phyloP scores from a whole-genome alignment of 2,888 invertebrate genomes.

The Napeogenes sylphis region DNA sequence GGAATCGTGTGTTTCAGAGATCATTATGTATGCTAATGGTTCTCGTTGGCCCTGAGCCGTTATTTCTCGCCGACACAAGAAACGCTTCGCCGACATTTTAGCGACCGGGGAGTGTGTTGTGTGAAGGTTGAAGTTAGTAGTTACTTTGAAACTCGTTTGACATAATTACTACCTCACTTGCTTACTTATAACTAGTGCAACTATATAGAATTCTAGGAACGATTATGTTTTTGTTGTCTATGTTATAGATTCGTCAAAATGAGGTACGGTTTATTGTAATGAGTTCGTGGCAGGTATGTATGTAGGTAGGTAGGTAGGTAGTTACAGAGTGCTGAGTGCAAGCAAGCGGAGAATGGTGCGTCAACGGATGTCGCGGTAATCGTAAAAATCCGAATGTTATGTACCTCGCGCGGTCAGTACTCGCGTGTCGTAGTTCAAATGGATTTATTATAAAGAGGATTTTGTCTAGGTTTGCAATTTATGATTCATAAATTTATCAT shows the following conservation, averaged over 20 bases:
- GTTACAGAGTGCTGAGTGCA: neutral
- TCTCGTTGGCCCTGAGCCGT: conserved; percentile 36
- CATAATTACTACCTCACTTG: conserved; percentile 38
- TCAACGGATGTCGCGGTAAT: conserved; percentile 24
- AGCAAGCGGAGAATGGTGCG: conserved; percentile 13
- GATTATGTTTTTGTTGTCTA: neutral
- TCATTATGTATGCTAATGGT: conserved; percentile 36
- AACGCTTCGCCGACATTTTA: conserved; percentile 21
- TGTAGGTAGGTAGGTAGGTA: too few species aligned
- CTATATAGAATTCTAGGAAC: neutral
- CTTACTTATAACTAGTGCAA: conserved; percentile 7
- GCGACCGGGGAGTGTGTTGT: conserved; percentile 13
- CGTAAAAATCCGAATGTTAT: conserved; percentile 32
- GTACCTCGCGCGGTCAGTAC: conserved; percentile 56
- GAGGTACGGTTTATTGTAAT: neutral
- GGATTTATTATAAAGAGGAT: neutral
- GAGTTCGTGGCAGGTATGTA: neutral
- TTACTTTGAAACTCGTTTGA: conserved; percentile 35
- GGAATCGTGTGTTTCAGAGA: conserved; percentile 41
- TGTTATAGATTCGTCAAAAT: neutral
- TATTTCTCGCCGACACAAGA: conserved; percentile 30
- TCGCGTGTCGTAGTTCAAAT: conserved; percentile 26
- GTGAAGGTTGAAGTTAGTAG: conserved; percentile 16
- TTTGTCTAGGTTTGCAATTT: neutral
- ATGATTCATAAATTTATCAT: too few species aligned